Evolutionary conservation across 2,888 invertebrate species (phyloP), one percentile per base, ranked within the genome.

Genomic region (Mellilla xanthometata): DNA sequence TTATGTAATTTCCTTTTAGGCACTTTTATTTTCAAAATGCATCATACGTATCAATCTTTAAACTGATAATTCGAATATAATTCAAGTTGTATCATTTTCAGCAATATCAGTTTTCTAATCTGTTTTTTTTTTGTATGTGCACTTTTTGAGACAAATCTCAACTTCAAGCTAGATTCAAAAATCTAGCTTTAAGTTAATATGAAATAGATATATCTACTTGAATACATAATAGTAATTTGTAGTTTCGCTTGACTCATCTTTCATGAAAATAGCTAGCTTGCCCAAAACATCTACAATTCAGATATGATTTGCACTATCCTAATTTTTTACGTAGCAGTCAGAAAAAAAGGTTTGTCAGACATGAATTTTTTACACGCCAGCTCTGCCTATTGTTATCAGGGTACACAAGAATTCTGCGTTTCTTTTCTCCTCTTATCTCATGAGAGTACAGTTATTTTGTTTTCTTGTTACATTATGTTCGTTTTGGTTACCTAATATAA

Each of bases 311-410:
- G 13, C 38, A 49, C 39, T 50, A 42, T 56, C 42, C 38, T 39
- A 44, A 42, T 30, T 11, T 32, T 47, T 52, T 50, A 53, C 46
- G 54, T 46, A 53, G 46, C 45, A 60, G 59, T 54, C 54, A 42
- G 54, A 49, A 45, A 42, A 40, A 44, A 39, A 61, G 52, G 59
- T 43, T 53, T 42, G 45, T 51, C 54, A 47, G 49, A 43, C 57
- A 51, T 62, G 63, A 60, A 60, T 63, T 57, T 58, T 66, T 60
- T 62, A 69, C 63, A 60, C 61, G 65, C 65, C 55, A 61, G 56
- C 63, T 54, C 58, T 58, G 52, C 51, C 48, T 54, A 58, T 61
- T 64, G 62, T 65, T 59, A 58, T 51, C 52, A 51, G 56, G 39
- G 22, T 33, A 38, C 52, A 65, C 58, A 54, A 61, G 56, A 62